Evolutionary conservation across 2,888 invertebrate genomes (phyloP).

Genomic region (Beris morrisii): DNA sequence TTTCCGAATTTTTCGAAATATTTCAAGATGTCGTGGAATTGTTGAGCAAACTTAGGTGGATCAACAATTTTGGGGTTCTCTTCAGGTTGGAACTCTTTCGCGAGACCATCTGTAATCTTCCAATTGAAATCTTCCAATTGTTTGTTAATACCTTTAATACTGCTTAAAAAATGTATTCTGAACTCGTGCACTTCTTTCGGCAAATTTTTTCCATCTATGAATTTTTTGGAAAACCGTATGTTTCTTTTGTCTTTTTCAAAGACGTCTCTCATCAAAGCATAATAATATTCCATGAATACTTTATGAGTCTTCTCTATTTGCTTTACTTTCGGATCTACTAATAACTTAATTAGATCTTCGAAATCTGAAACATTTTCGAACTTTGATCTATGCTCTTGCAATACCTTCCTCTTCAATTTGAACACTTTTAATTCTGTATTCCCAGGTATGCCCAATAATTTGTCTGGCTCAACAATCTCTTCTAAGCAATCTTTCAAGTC

Average conservation of each 20-base stretch:
- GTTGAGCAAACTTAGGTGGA: conserved; percentile 5
- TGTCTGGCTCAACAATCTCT: too few species aligned
- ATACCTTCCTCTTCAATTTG: too few species aligned
- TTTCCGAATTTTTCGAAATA: too few species aligned
- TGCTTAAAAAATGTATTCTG: neutral
- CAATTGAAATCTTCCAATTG: neutral
- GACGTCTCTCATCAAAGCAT: neutral
- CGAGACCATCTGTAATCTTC: neutral
- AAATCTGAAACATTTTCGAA: too few species aligned
- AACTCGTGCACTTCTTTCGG: neutral
- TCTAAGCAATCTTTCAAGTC: too few species aligned
- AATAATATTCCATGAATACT: neutral
- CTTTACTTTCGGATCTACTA: neutral
- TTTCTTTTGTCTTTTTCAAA: too few species aligned
- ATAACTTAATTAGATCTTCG: neutral
- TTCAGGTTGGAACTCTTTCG: neutral
- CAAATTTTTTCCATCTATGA: too few species aligned
- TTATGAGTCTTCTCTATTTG: neutral
- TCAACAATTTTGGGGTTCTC: neutral
- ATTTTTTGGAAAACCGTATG: too few species aligned
- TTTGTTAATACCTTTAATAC: conserved; percentile 3
- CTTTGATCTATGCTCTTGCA: too few species aligned
- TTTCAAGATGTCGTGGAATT: conserved; percentile 8
- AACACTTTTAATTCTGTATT: too few species aligned
- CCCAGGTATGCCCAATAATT: too few species aligned